Conservation (phyloP, 2,113 vertebrate genomes). For the Protobothrops mucrosquamatus region DNA sequence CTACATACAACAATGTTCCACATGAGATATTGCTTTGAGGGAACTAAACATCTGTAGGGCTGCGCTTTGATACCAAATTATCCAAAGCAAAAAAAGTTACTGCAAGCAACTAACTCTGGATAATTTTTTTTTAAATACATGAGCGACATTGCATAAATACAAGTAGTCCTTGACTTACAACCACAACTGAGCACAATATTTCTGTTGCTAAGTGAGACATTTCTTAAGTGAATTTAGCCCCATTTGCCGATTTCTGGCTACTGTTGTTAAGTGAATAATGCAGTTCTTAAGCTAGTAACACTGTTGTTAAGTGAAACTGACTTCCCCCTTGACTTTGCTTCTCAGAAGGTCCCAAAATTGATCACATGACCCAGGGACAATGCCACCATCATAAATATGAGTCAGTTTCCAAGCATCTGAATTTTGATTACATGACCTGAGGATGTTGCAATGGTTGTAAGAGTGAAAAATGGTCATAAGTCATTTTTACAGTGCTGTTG, state of each 20-base stretch:
- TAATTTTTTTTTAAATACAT: neutral
- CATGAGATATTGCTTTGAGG: neutral
- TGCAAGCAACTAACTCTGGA: neutral
- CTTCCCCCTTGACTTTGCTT: too few species aligned
- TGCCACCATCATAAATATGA: too few species aligned
- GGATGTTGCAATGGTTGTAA: too few species aligned
- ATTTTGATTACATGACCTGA: too few species aligned
- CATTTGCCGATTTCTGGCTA: neutral
- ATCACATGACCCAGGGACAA: too few species aligned
- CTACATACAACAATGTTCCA: neutral
- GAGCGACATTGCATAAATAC: neutral
- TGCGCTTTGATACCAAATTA: neutral
- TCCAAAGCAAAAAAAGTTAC: neutral
- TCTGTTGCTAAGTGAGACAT: neutral
- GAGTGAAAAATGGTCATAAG: too few species aligned
- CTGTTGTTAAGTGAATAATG: neutral
- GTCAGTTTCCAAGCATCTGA: too few species aligned
- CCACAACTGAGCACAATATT: neutral
- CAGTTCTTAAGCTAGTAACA: too few species aligned
- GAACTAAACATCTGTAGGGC: neutral
- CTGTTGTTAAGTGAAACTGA: too few species aligned
- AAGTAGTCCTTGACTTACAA: neutral
- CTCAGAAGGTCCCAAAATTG: too few species aligned
- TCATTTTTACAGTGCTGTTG: too few species aligned
- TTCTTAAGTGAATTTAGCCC: neutral